Base-by-base conservation (phyloP, 1,140 invertebrate genomes). In the Dendroctonus ponderosae region DNA sequence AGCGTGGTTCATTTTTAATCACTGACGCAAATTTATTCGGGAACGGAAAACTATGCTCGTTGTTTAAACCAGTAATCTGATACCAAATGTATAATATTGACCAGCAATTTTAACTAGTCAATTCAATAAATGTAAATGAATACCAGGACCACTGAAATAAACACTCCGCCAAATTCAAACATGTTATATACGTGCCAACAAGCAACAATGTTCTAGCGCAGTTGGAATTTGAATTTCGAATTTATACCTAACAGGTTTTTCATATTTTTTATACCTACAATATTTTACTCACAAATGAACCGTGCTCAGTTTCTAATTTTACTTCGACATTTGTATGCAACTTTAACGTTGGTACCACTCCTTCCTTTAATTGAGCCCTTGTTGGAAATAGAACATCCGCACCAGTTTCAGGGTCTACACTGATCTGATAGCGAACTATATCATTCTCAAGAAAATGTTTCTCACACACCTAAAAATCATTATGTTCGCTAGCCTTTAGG, bases 321-420 rank as follows among this genome's bases (percentile, higher is more conserved):
- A 5, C 3, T 51, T 14, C 11, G 37, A 26, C 5, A 7, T 6
- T 8, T 8, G 15, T 51, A 51, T 51, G 15, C 37, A 51, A 51
- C 15, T 54, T 5, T 7, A 39, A 11, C 14, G 14, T 7, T 7
- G 52, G 52, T 39, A 54, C 39, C 3, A 39, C 52, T 37, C 52
- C 52, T 38, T 54, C 52, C 5, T 54, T 54, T 40, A 54, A 54
- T 39, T 39, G 15, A 37, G 40, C 52, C n/a, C 11, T 54, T 8
- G 52, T 38, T 39, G 52, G 52, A 39, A 54, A 54, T 26, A 51
- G 12, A 5, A 5, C 12, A 9, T 6, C 9, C 5, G 15, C 38
- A 5, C 52, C 52, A 39, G 52, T 54, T 39, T 54, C 8, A 5
- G 7, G 15, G 40, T 54, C 37, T 39, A 54, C 38, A 9, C 6